Evolutionary conservation across 2,888 invertebrate species (phyloP).

Genomic region (Leptopilina syphax): DNA sequence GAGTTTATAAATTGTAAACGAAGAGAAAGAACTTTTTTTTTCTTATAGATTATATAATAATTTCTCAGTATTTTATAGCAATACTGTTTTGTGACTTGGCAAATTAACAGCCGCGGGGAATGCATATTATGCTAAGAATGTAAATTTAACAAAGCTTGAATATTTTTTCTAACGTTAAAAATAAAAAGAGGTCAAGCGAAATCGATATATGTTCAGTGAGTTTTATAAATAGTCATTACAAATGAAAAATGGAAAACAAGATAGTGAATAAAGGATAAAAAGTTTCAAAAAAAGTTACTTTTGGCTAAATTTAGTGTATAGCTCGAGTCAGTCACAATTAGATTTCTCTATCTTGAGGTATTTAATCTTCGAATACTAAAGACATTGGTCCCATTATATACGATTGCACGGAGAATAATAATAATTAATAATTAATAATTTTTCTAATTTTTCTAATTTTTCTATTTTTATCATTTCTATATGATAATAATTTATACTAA

Average conservation of each 20-base stretch:
- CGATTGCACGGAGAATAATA: slow-evolving; percentile 2
- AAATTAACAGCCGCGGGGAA: slow-evolving; percentile 33
- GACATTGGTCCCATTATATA: slow-evolving; percentile 1
- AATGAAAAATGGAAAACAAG: slow-evolving; percentile 8
- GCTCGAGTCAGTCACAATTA: neutral
- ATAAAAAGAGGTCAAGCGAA: slow-evolving; percentile 15
- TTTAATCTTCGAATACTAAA: neutral
- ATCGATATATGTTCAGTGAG: slow-evolving; percentile 36
- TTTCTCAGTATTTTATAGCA: slow-evolving; percentile 29
- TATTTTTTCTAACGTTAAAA: slow-evolving; percentile 19
- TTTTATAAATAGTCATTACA: slow-evolving; percentile 33
- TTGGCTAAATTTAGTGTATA: slow-evolving; percentile 9
- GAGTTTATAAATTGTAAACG: neutral
- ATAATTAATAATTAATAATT: neutral
- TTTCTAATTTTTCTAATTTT: neutral
- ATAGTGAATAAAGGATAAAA: neutral
- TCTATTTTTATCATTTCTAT: no score
- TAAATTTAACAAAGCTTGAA: slow-evolving; percentile 23
- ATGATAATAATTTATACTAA: no score
- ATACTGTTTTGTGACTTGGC: slow-evolving; percentile 13
- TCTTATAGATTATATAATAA: slow-evolving; percentile 8
- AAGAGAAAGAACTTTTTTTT: slow-evolving; percentile 9
- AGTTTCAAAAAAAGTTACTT: neutral
- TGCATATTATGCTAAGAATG: slow-evolving; percentile 22
- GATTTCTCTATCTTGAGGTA: neutral